Percentiles rank a stretch among this genome's conserved stretches.
Conservation (phyloP, 2,113 vertebrate species). For the Charina bottae region DNA sequence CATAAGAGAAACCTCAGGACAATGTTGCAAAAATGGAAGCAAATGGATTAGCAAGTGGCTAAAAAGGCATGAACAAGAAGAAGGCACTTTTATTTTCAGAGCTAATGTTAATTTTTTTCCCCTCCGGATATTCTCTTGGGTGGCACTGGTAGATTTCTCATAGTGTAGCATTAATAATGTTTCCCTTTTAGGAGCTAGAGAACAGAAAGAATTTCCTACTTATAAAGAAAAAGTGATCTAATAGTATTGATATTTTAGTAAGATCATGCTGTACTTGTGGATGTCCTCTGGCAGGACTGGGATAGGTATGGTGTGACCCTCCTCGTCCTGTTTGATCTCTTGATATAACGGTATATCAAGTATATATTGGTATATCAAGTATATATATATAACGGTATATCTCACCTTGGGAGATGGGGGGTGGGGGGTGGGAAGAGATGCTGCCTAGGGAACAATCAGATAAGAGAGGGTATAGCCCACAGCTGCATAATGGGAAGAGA, state of each 20-base stretch:
- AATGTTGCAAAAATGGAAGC: constrained; percentile 49
- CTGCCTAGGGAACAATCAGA: too few species aligned
- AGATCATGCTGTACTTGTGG: neutral
- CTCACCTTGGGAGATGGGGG: too few species aligned
- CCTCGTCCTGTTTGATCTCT: neutral
- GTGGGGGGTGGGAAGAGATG: too few species aligned
- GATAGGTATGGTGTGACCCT: neutral
- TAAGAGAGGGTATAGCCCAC: too few species aligned
- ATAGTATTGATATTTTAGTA: neutral
- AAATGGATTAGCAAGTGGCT: constrained; percentile 55
- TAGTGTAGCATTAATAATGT: neutral
- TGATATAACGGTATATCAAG: too few species aligned
- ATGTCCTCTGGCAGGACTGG: neutral
- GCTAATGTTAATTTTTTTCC: constrained; percentile 7
- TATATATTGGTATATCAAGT: too few species aligned
- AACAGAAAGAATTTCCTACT: neutral
- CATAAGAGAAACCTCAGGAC: constrained; percentile 50
- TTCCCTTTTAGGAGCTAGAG: constrained; percentile 15
- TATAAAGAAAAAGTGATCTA: constrained; percentile 5
- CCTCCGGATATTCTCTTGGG: neutral
- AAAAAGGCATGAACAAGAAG: constrained; percentile 35
- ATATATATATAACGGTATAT: too few species aligned
- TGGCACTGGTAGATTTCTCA: constrained; percentile 23
- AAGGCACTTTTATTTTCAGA: neutral
- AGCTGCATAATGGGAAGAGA: too few species aligned